A percentile compares a stretch with the other conserved stretches of the same genome.
Evolutionary conservation across 2,888 invertebrate species (phyloP).

Genomic region (Drosophila monieri): DNA sequence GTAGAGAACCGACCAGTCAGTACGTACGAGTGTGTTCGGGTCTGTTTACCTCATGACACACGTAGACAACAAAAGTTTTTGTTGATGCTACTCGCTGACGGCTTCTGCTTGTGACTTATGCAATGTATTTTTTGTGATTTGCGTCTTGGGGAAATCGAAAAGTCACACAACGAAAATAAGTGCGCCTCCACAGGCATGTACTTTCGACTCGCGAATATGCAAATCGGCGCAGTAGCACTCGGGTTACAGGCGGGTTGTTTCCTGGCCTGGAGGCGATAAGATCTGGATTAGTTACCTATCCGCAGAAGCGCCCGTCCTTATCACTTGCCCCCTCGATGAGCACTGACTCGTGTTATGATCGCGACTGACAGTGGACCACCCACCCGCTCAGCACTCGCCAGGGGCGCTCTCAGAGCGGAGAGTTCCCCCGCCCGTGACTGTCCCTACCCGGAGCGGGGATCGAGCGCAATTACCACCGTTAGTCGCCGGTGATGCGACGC

Average conservation of each 20-base stretch:
- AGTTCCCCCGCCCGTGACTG: no score
- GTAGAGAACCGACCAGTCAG: constrained; percentile 7
- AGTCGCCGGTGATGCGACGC: constrained; percentile 83
- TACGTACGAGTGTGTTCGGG: constrained; percentile 2
- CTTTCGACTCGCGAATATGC: constrained; percentile 5
- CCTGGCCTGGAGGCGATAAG: constrained; percentile 76
- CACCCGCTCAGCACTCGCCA: background rate
- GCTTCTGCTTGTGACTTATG: constrained; percentile 59
- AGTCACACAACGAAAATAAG: constrained; percentile 35
- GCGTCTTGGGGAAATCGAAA: constrained; percentile 68
- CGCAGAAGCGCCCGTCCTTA: background rate
- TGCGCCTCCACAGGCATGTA: constrained; percentile 8
- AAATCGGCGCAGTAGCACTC: background rate
- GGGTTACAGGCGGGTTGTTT: constrained; percentile 59
- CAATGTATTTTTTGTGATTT: constrained; percentile 66
- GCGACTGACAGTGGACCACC: constrained; percentile 67
- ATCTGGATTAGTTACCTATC: constrained; percentile 84
- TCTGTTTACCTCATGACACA: constrained; percentile 38
- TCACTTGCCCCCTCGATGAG: background rate
- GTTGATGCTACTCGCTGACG: constrained; percentile 52
- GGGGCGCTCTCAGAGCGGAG: background rate
- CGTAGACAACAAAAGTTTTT: constrained; percentile 36
- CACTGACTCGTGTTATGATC: background rate
- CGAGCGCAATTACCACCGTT: constrained; percentile 40
- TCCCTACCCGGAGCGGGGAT: no score